These are phyloP conservation scores for Hepsetus odoe DNA, from an alignment of 2,113 vertebrate species.

Conservation along the genomic window DNA sequence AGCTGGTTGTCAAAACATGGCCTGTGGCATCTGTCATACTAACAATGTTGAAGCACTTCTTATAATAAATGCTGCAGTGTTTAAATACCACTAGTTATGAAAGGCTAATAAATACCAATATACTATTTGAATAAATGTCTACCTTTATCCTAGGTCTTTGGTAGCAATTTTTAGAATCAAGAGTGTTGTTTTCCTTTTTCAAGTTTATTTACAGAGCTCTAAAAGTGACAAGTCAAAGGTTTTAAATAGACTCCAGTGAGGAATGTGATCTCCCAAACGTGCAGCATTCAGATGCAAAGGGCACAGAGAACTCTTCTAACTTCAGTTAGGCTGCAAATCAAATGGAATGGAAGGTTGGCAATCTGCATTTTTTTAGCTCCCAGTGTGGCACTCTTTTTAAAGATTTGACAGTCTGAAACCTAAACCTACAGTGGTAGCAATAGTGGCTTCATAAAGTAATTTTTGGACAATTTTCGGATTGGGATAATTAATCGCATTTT, in stretches of 20 bases:
- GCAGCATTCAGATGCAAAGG: background rate
- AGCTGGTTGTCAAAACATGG: background rate
- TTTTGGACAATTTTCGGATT: background rate
- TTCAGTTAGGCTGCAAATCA: background rate
- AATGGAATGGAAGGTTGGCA: background rate
- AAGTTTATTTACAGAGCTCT: background rate
- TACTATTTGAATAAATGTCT: background rate
- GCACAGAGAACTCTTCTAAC: background rate
- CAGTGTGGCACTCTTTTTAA: background rate
- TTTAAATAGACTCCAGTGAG: slow-evolving; percentile 18
- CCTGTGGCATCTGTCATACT: background rate
- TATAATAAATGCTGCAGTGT: slow-evolving; percentile 1
- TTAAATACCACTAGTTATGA: no score
- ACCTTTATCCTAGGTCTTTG: background rate
- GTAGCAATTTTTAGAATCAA: background rate
- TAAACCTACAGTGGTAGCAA: background rate
- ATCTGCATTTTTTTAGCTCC: background rate
- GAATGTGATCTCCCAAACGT: slow-evolving; percentile 16
- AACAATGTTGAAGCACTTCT: background rate
- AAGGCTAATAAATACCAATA: background rate
- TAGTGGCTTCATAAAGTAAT: background rate
- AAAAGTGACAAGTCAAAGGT: background rate
- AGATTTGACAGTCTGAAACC: background rate
- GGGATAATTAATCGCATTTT: background rate
- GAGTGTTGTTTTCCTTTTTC: background rate